phyloP scores from a whole-genome alignment of 2,888 invertebrate species.

The Calameuta pallipes region DNA sequence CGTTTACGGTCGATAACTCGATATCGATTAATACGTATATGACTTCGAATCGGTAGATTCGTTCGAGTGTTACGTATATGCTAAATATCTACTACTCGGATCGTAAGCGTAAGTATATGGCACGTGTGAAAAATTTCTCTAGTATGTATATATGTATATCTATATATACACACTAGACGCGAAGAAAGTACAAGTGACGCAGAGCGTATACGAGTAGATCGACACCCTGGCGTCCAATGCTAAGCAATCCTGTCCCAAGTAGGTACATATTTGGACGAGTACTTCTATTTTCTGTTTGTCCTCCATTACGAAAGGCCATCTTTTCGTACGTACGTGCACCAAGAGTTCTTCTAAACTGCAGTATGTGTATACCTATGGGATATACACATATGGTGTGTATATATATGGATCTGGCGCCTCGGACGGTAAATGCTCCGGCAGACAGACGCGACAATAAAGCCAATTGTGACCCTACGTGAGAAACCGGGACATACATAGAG shows the following conservation, averaged over 20 bases:
- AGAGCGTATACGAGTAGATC: constrained; percentile 3
- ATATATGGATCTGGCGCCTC: constrained; percentile 19
- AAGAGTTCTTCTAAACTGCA: neutral
- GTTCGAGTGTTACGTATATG: neutral
- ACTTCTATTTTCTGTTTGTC: constrained; percentile 19
- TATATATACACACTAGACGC: neutral
- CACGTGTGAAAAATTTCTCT: neutral
- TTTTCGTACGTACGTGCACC: neutral
- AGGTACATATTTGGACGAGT: constrained; percentile 21
- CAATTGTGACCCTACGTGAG: constrained; percentile 59
- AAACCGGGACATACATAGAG: constrained; percentile 50
- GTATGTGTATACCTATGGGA: neutral
- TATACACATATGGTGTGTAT: constrained; percentile 9
- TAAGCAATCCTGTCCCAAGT: constrained; percentile 1
- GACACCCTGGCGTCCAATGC: constrained; percentile 11
- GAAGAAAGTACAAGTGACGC: neutral
- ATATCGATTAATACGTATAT: neutral
- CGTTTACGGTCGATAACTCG: neutral
- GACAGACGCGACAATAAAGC: constrained; percentile 55
- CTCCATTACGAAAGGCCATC: constrained; percentile 17
- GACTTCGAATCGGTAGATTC: neutral
- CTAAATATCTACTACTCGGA: neutral
- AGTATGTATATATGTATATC: neutral
- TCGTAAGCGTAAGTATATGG: neutral
- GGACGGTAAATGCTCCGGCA: constrained; percentile 33